Percentiles rank a stretch among this genome's conserved stretches.
phyloP scores from a whole-genome alignment of 2,888 invertebrate species.

The Rhodophaea formosa region DNA sequence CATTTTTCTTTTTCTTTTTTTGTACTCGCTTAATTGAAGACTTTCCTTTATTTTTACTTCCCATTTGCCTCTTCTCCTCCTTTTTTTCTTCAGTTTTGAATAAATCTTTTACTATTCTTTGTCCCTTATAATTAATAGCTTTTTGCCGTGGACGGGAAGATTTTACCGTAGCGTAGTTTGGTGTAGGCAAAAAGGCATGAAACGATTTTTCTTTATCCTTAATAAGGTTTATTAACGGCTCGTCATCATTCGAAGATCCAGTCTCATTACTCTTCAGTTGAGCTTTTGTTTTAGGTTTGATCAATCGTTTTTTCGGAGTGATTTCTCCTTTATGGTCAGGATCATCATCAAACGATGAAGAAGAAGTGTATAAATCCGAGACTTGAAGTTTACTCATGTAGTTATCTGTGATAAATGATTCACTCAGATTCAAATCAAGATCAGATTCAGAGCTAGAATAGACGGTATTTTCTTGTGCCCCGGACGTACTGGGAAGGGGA shows the following conservation, averaged over 20 bases:
- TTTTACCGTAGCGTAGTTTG: slow-evolving; percentile 32
- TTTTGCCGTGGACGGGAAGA: slow-evolving; percentile 25
- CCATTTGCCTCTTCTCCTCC: slow-evolving; percentile 19
- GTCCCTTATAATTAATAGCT: slow-evolving; percentile 30
- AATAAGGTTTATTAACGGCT: slow-evolving; percentile 29
- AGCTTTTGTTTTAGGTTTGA: too few relatives aligned
- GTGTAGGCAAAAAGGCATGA: slow-evolving; percentile 32
- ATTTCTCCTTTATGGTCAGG: slow-evolving; percentile 28
- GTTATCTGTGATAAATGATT: too few relatives aligned
- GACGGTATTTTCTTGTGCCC: slow-evolving; percentile 28
- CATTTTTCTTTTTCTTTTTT: background rate
- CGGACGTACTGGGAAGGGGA: too few relatives aligned
- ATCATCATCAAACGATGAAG: slow-evolving; percentile 30
- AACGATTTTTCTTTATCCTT: slow-evolving; percentile 31
- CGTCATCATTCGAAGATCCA: slow-evolving; percentile 29
- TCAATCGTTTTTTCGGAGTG: slow-evolving; percentile 30
- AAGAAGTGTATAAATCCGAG: too few relatives aligned
- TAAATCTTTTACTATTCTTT: slow-evolving; percentile 15
- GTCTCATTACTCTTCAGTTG: slow-evolving; percentile 25
- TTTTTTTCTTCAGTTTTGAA: slow-evolving; percentile 27
- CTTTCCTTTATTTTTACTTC: slow-evolving; percentile 16
- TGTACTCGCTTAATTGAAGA: background rate
- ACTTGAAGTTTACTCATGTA: too few relatives aligned
- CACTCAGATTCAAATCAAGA: slow-evolving; percentile 32
- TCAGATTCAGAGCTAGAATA: slow-evolving; percentile 31